phyloP scores from a whole-genome alignment of 2,888 invertebrate species.

The Protonemura montana region DNA sequence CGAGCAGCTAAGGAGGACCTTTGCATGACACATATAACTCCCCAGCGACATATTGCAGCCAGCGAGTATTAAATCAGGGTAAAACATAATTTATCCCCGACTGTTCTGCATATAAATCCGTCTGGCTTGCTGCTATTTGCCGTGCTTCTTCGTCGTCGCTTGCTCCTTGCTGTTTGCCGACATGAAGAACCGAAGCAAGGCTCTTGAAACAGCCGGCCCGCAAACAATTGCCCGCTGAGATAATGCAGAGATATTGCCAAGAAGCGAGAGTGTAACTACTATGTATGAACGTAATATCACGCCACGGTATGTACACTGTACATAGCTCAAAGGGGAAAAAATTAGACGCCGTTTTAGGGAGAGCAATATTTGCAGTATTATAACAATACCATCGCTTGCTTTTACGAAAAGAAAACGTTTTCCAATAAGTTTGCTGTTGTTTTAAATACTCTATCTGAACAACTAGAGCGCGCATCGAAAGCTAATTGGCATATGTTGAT shows the following conservation, averaged over 20 bases:
- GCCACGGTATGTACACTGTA: not conserved
- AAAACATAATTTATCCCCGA: not conserved
- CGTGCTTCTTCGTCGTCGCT: not conserved
- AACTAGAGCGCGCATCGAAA: too few relatives aligned
- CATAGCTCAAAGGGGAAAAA: not conserved
- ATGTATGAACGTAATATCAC: not conserved
- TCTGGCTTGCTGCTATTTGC: not conserved
- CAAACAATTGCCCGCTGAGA: not conserved
- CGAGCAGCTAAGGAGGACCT: not conserved
- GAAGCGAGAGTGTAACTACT: not conserved
- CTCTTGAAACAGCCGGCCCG: not conserved
- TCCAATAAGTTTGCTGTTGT: not conserved
- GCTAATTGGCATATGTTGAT: too few relatives aligned
- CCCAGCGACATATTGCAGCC: not conserved
- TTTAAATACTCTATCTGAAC: not conserved
- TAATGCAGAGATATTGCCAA: not conserved
- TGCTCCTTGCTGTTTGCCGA: not conserved
- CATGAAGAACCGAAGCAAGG: not conserved
- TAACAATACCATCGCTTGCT: not conserved
- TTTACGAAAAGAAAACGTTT: not conserved
- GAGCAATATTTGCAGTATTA: not conserved
- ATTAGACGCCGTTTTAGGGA: not conserved
- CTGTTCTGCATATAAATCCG: slow-evolving; percentile 7
- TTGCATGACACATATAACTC: not conserved
- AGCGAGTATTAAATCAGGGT: not conserved